A percentile compares a stretch with the other conserved stretches of the same genome.
These are phyloP conservation scores for Hippocampus barbouri DNA, from an alignment of 2,113 vertebrate species.

Conservation along the genomic window DNA sequence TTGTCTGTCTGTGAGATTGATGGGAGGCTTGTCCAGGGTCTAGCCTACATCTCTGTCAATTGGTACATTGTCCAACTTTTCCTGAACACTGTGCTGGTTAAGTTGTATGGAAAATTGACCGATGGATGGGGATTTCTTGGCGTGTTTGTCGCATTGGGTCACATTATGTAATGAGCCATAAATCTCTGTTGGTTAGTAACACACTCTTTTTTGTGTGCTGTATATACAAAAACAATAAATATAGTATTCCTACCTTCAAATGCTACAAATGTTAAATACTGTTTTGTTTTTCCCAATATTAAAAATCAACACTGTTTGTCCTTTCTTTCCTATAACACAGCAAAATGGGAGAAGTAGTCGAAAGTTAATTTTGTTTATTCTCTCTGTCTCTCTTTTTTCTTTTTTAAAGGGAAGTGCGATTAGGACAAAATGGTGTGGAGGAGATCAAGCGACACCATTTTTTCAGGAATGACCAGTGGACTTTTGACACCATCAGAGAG, in stretches of 20 bases:
- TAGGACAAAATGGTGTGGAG: constrained; percentile 92
- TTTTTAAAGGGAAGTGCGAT: constrained; percentile 82
- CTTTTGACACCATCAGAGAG: constrained; percentile 93
- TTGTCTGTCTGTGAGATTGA: neutral
- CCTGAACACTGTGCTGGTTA: neutral
- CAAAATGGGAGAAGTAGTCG: neutral
- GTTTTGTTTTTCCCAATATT: too few species aligned
- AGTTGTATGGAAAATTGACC: neutral
- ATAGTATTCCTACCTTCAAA: neutral
- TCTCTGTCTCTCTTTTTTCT: constrained; percentile 27
- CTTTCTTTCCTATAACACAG: neutral
- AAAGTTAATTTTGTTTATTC: neutral
- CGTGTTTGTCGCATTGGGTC: neutral
- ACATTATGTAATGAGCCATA: neutral
- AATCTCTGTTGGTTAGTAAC: neutral
- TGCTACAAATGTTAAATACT: too few species aligned
- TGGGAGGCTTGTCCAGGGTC: neutral
- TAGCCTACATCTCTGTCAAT: neutral
- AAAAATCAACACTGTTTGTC: too few species aligned
- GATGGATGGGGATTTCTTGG: neutral
- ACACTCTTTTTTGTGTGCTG: neutral
- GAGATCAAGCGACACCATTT: constrained; percentile 96
- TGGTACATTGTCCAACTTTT: neutral
- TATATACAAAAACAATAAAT: neutral
- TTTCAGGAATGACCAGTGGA: constrained; percentile 98